Base-by-base conservation (phyloP, 2,888 invertebrate genomes). In the Mythimna vitellina region DNA sequence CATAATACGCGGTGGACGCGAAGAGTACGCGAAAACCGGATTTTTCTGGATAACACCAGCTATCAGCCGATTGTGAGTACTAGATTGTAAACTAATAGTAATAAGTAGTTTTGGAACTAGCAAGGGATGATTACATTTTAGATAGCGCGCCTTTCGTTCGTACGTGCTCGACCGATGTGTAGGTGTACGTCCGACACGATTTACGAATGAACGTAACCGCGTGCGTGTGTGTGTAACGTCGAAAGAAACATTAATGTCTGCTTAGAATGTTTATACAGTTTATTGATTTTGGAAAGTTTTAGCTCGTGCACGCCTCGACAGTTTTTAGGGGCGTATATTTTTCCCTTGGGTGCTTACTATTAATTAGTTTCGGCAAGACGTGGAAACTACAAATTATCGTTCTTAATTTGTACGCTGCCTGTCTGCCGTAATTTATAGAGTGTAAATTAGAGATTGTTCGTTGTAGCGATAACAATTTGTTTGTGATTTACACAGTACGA, bases 211-310 rank as follows among this genome's bases (percentile, higher is more conserved):
- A 78, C 69, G 76, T 84, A 80, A 66, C 12, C 17, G 49, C 65
- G 71, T 64, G 80, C 68, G 73, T 79, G 80, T 84, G 46, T 78
- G 82, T 68, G 84, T 80, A 46, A 76, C 71, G 58, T n/a, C 82
- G 86, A 86, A 89, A 89, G 88, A 89, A 89, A 89, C 87, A 89
- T 89, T 89, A 89, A 82, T 82, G 86, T 85, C 82, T 84, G 83
- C 85, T 86, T 83, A 81, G 83, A 89, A 88, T 90, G 90, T 91
- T 91, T 90, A 89, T 88, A 88, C 88, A 87, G 73, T 87, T 88
- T 92, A 92, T 93, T 89, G 92, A 93, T 93, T 92, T 86, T 84
- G 82, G 82, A 88, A 92, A 90, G 87, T 92, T 92, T 90, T 88
- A 76, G 85, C 78, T 75, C 78, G 83, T 71, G 73, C 69, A 77